Evolutionary conservation across 2,797 vertebrate species (phyloP).

Genomic region (Prionace glauca): DNA sequence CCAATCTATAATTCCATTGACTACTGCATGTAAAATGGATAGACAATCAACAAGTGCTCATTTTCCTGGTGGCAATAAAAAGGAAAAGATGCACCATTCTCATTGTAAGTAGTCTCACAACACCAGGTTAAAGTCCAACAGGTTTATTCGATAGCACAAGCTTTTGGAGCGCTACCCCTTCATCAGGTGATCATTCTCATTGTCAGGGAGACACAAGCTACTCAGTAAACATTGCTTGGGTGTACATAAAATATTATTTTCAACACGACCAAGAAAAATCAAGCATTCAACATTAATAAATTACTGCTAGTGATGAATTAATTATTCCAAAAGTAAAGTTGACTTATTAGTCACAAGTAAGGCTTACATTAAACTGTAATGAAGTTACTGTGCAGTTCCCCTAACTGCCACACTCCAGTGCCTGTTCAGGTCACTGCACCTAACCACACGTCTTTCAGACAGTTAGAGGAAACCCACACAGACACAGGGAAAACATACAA

Average conservation of each 20-base stretch:
- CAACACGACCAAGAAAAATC: neutral
- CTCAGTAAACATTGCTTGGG: neutral
- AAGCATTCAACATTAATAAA: slow-evolving; percentile 1
- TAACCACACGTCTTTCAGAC: no score
- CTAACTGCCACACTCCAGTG: no score
- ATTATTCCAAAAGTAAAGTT: no score
- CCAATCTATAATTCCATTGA: neutral
- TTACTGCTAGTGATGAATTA: slow-evolving; percentile 3
- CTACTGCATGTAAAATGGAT: neutral
- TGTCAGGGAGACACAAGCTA: neutral
- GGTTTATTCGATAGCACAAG: no score
- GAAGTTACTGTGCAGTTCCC: no score
- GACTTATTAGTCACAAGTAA: no score
- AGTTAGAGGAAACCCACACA: no score
- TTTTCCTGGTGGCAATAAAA: neutral
- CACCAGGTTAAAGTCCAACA: no score
- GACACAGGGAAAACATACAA: no score
- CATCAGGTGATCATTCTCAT: neutral
- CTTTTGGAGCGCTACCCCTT: no score
- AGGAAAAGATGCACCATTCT: neutral
- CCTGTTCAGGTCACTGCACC: no score
- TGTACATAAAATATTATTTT: neutral
- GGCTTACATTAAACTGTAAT: no score
- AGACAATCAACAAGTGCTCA: neutral
- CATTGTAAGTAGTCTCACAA: neutral